Evolutionary conservation across 2,888 invertebrate species (phyloP).

Genomic region (Malthinus seriepunctatus): DNA sequence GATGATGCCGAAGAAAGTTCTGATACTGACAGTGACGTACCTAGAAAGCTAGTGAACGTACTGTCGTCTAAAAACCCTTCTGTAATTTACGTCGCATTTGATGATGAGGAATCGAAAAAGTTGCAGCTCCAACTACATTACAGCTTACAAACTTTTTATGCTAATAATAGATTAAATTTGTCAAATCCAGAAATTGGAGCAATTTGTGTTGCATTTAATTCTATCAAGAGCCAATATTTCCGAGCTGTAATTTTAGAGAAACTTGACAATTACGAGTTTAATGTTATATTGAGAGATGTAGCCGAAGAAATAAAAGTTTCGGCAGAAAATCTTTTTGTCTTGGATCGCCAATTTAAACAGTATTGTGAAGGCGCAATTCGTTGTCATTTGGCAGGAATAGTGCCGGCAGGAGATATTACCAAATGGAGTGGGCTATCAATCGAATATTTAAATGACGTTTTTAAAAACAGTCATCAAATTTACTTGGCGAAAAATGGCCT

Average conservation of each 20-base stretch:
- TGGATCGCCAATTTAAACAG: constrained; percentile 58
- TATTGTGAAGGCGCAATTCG: constrained; percentile 64
- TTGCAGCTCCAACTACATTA: constrained; percentile 50
- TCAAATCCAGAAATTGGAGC: constrained; percentile 59
- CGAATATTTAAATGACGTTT: constrained; percentile 56
- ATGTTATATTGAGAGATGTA: constrained; percentile 70
- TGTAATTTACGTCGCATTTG: constrained; percentile 38
- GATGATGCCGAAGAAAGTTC: constrained; percentile 35
- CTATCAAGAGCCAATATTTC: constrained; percentile 64
- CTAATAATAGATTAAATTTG: constrained; percentile 13
- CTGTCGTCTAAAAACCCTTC: constrained; percentile 43
- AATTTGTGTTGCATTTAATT: constrained; percentile 55
- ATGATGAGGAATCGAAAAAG: constrained; percentile 9
- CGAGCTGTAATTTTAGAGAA: constrained; percentile 61
- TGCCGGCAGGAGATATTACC: constrained; percentile 66
- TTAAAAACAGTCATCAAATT: constrained; percentile 27
- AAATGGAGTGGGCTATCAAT: constrained; percentile 66
- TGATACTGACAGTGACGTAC: constrained; percentile 13
- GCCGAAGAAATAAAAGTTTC: constrained; percentile 60
- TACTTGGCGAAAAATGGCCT: constrained; percentile 32
- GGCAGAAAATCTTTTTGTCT: constrained; percentile 55
- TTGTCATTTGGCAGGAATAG: constrained; percentile 71
- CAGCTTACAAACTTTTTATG: constrained; percentile 60
- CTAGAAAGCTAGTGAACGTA: constrained; percentile 39
- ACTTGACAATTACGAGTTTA: constrained; percentile 50